Evolutionary conservation across 1,140 invertebrate species (phyloP).

Genomic region (Nymphalis io): DNA sequence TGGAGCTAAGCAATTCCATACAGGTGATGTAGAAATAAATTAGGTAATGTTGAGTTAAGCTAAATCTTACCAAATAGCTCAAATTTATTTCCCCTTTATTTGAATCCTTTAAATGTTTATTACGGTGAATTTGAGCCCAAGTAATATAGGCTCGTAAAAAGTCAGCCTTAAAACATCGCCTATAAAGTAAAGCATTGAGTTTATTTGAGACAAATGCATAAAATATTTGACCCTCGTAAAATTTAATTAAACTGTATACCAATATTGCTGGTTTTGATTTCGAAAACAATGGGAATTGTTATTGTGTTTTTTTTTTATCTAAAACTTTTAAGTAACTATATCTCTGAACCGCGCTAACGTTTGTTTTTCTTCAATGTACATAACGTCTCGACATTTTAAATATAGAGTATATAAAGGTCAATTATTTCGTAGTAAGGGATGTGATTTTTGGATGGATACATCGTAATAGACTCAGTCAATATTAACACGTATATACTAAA

Average conservation of each 20-base stretch:
- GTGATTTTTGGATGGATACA: too few species aligned
- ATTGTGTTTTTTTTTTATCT: too few species aligned
- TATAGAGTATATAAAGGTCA: too few species aligned
- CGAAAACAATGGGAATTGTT: neutral
- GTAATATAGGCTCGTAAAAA: conserved; percentile 18
- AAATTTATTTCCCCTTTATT: conserved; percentile 10
- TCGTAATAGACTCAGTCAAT: too few species aligned
- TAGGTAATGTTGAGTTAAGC: neutral
- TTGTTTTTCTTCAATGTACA: too few species aligned
- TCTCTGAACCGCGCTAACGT: too few species aligned
- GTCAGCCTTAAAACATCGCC: conserved; percentile 11
- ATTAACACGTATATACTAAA: too few species aligned
- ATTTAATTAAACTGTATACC: neutral
- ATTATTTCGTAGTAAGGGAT: too few species aligned
- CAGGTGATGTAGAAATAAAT: neutral
- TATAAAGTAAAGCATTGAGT: conserved; percentile 16
- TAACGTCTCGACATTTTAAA: too few species aligned
- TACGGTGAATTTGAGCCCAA: conserved; percentile 1
- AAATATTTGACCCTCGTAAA: conserved; percentile 20
- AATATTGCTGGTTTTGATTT: neutral
- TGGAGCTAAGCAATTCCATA: neutral
- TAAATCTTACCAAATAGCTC: neutral
- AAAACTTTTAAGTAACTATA: too few species aligned
- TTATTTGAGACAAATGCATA: conserved; percentile 27
- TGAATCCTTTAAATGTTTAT: conserved; percentile 3